Conservation (phyloP, 2,888 invertebrate genomes). For the Drosophila paramelanica region DNA sequence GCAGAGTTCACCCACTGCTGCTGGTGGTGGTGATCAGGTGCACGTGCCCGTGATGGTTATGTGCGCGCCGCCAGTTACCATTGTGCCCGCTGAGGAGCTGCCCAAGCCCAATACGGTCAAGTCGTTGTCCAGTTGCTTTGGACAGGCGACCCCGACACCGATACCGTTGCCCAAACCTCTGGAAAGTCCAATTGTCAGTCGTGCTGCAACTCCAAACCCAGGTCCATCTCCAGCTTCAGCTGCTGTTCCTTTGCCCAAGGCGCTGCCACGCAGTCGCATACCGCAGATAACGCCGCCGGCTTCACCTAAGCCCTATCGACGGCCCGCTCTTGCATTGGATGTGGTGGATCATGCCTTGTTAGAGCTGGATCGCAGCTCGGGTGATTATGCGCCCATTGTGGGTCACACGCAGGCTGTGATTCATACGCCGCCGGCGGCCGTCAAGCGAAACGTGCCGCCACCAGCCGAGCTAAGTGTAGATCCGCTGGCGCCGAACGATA, state of each 20-base stretch:
- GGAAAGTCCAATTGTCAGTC: background rate
- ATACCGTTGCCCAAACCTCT: background rate
- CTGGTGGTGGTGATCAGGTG: slow-evolving; percentile 5
- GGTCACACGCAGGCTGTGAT: slow-evolving; percentile 64
- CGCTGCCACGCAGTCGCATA: slow-evolving; percentile 76
- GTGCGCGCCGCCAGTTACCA: slow-evolving; percentile 79
- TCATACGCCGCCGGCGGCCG: slow-evolving; percentile 52
- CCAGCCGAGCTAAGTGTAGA: slow-evolving; percentile 25
- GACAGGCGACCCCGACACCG: slow-evolving; percentile 23
- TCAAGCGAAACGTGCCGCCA: slow-evolving; percentile 10
- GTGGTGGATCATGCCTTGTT: slow-evolving; percentile 44
- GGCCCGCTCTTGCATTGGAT: slow-evolving; percentile 26
- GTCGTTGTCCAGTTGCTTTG: slow-evolving; percentile 77
- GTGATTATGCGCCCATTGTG: slow-evolving; percentile 63
- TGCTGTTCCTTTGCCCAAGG: slow-evolving; percentile 52
- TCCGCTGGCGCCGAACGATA: slow-evolving; percentile 71
- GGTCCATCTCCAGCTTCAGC: background rate
- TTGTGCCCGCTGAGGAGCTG: slow-evolving; percentile 78
- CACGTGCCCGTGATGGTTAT: slow-evolving; percentile 72
- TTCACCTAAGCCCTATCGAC: slow-evolving; percentile 58
- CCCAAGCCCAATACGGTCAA: slow-evolving; percentile 82
- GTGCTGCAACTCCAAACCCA: background rate
- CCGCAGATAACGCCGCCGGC: slow-evolving; percentile 75
- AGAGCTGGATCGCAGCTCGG: slow-evolving; percentile 48
- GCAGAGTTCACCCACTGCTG: background rate